These are phyloP conservation scores for Ricordea florida DNA, from an alignment of 92 coral and sea anemone genomes.

Conservation along the genomic window DNA sequence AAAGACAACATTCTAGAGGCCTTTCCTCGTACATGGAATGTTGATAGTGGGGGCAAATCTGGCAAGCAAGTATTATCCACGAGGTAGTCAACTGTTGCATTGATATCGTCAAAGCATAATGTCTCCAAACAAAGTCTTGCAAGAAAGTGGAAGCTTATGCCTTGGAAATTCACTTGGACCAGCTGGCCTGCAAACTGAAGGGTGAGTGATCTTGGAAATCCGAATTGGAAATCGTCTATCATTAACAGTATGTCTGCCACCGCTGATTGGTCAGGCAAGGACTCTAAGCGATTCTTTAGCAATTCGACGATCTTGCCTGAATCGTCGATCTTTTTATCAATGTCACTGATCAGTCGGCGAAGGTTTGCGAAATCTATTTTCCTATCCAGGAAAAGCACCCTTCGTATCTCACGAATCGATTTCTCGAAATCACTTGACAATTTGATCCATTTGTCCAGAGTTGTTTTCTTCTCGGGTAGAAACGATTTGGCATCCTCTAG, in stretches of 20 bases:
- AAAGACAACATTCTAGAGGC: neutral
- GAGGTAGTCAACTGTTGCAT: neutral
- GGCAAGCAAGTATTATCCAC: neutral
- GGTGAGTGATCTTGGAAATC: neutral
- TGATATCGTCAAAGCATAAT: conserved; percentile 23
- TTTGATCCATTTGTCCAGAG: neutral
- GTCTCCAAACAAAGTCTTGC: conserved; percentile 1
- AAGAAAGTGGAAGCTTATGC: conserved; percentile 2
- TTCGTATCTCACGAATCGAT: too few relatives aligned
- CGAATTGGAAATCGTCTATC: neutral
- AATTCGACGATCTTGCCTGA: neutral
- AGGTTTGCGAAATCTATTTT: too few relatives aligned
- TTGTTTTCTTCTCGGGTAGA: neutral
- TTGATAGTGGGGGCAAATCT: neutral
- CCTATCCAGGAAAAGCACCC: too few relatives aligned
- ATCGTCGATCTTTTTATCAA: too few relatives aligned
- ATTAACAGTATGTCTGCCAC: neutral
- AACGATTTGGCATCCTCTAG: neutral
- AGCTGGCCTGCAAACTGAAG: neutral
- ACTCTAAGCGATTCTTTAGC: neutral
- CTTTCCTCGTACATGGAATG: neutral
- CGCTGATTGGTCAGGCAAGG: neutral
- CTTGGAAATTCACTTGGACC: conserved; percentile 9
- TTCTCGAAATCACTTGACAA: neutral
- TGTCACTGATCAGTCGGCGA: too few relatives aligned